Conservation (phyloP, 2,888 invertebrate species). For the Mantis religiosa region DNA sequence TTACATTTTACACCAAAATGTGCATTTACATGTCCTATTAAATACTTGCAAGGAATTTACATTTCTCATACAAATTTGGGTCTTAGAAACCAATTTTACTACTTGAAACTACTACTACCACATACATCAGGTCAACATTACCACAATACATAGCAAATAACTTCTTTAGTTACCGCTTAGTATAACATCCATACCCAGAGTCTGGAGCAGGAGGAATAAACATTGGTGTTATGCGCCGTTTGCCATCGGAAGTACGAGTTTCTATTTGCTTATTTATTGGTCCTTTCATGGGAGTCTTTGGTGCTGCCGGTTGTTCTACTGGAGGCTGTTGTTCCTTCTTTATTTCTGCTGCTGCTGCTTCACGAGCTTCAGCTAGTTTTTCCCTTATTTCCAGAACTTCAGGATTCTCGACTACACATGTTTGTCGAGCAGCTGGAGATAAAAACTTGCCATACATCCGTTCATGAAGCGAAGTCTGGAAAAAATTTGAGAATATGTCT, state of each 20-base stretch:
- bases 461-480: constrained; percentile 69
- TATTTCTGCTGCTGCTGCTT: constrained; percentile 28
- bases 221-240: constrained; percentile 93
- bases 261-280: constrained; percentile 89
- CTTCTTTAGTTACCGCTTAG: constrained; percentile 42
- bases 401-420: constrained; percentile 54
- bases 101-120: too few relatives aligned
- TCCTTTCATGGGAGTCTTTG: constrained; percentile 49
- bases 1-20: too few relatives aligned
- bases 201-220: constrained; percentile 75
- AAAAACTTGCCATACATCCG: constrained; percentile 80
- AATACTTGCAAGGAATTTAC: too few relatives aligned
- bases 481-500: constrained; percentile 41
- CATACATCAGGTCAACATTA: background rate
- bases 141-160: constrained; percentile 3
- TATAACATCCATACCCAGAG: constrained; percentile 40
- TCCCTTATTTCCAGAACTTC: constrained; percentile 44
- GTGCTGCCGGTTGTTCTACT: constrained; percentile 26
- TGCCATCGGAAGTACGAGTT: constrained; percentile 89
- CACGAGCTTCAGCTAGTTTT: constrained; percentile 40
- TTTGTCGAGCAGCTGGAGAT: constrained; percentile 6
- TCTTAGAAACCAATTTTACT: too few relatives aligned
- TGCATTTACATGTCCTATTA: too few relatives aligned
- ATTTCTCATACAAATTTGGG: too few relatives aligned
- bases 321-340: background rate